Conservation (phyloP, 30 jellyfish, hydroid and myxozoan genomes). For the Aurelia sp. region DNA sequence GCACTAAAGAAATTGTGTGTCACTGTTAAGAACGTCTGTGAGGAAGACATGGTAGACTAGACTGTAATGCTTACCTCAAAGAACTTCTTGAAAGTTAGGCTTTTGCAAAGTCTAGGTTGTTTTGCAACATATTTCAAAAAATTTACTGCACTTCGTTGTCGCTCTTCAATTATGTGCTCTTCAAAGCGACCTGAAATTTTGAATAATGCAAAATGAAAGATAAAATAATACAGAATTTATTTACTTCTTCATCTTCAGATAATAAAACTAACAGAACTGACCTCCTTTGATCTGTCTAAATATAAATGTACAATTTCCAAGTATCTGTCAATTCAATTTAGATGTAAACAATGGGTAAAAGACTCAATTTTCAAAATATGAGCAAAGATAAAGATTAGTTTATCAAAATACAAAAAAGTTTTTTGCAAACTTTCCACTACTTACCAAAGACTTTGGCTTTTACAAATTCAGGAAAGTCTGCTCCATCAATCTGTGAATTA, state of each 20-base stretch:
- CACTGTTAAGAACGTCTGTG: neutral
- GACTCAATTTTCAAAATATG: neutral
- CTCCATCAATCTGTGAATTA: conserved; percentile 14
- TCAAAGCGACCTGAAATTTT: conserved; percentile 83
- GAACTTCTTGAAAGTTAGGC: conserved; percentile 62
- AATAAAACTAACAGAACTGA: neutral
- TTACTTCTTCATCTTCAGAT: neutral
- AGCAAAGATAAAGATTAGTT: neutral
- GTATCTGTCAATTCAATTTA: neutral
- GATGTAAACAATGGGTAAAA: neutral
- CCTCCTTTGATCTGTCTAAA: neutral
- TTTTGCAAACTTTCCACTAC: neutral
- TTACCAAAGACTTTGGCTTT: conserved; percentile 86
- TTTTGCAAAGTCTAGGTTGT: conserved; percentile 52
- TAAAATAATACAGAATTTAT: neutral
- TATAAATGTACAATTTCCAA: neutral
- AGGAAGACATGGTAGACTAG: neutral
- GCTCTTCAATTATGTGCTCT: conserved; percentile 87
- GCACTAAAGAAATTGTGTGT: neutral
- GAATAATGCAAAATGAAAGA: no score
- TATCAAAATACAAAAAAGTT: neutral
- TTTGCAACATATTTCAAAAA: conserved; percentile 65
- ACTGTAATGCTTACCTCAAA: conserved; percentile 57
- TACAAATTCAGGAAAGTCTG: conserved; percentile 73
- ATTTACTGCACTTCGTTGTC: conserved; percentile 77